Evolutionary conservation across 2,888 invertebrate species (phyloP).

Genomic region (Girardia tigrina): DNA sequence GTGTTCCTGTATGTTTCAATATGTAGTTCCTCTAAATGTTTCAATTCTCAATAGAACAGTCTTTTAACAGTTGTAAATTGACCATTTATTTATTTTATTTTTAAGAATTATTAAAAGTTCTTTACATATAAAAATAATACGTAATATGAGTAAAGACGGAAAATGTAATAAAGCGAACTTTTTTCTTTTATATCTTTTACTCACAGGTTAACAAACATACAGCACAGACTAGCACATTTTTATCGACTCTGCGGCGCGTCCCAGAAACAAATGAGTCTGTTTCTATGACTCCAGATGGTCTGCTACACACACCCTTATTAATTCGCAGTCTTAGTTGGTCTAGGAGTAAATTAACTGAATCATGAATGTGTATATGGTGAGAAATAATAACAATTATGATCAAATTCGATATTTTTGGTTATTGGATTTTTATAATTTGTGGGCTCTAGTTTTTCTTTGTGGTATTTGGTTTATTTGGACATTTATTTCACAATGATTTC

Average conservation of each 20-base stretch:
- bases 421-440: background rate
- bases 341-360: constrained; percentile 3
- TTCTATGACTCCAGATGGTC: constrained; percentile 15
- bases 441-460: background rate
- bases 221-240: background rate
- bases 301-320: constrained; percentile 10
- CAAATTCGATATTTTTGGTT: background rate
- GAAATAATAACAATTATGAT: background rate
- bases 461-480: background rate
- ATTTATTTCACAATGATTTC: too few relatives aligned
- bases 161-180: too few relatives aligned
- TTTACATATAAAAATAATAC: too few relatives aligned
- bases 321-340: constrained; percentile 12
- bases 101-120: too few relatives aligned
- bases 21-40: too few relatives aligned
- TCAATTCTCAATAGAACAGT: too few relatives aligned
- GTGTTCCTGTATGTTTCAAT: too few relatives aligned
- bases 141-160: too few relatives aligned
- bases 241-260: background rate
- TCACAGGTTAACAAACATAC: background rate
- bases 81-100: too few relatives aligned
- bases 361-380: background rate
- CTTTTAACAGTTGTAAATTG: too few relatives aligned
- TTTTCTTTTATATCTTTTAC: background rate
- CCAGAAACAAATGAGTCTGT: constrained; percentile 3